Conservation (phyloP, 2,797 vertebrate species). For the Enteromius anoplus region DNA sequence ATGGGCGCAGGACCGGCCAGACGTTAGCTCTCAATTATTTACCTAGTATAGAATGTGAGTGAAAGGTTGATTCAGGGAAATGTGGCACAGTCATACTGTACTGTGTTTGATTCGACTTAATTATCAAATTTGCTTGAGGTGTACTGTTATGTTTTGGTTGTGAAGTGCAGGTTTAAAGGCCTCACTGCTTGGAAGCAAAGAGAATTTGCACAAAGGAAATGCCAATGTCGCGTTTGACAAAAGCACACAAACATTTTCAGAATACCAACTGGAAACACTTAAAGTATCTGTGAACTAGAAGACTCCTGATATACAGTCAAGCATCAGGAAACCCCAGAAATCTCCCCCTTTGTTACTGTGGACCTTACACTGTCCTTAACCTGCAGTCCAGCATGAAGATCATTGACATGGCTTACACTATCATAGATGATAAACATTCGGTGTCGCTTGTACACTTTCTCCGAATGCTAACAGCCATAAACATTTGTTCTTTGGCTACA, state of each 20-base stretch:
- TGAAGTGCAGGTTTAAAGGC: not conserved
- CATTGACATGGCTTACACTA: slow-evolving; percentile 13
- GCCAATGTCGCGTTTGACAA: not conserved
- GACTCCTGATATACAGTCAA: not conserved
- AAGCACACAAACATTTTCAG: not conserved
- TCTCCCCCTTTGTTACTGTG: slow-evolving; percentile 1
- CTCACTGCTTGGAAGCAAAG: not conserved
- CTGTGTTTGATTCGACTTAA: slow-evolving; percentile 4
- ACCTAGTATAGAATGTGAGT: slow-evolving; percentile 24
- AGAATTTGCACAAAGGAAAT: slow-evolving; percentile 13
- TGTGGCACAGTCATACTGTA: slow-evolving; percentile 7
- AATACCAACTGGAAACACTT: slow-evolving; percentile 2
- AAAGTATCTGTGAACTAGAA: not conserved
- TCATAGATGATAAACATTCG: slow-evolving; percentile 28
- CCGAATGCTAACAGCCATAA: slow-evolving; percentile 25
- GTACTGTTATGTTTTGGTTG: not conserved
- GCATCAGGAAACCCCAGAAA: not conserved
- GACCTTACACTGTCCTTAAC: slow-evolving; percentile 17
- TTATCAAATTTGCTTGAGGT: not conserved
- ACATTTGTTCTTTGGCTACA: slow-evolving; percentile 38
- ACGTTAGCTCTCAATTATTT: slow-evolving; percentile 33
- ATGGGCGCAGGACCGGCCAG: slow-evolving; percentile 64
- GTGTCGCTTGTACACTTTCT: slow-evolving; percentile 19
- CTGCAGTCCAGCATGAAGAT: slow-evolving; percentile 21
- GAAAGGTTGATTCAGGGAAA: slow-evolving; percentile 20